Percentiles rank a stretch among this genome's conserved stretches.
phyloP scores from a whole-genome alignment of 2,888 invertebrate species.

The Steinernema scapterisci region DNA sequence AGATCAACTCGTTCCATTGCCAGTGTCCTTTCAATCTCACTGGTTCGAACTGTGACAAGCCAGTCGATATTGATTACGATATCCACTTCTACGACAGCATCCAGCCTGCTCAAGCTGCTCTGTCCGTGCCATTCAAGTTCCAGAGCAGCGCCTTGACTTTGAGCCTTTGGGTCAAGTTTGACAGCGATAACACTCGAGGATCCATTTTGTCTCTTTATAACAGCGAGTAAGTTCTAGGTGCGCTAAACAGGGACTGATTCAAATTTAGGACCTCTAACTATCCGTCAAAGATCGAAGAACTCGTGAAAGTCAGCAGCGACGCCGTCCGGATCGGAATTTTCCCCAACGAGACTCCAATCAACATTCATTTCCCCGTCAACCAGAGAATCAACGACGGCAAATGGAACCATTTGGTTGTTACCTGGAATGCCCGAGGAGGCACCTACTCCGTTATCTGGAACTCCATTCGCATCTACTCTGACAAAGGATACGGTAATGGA shows the following conservation, averaged over 20 bases:
- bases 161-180: constrained; percentile 94
- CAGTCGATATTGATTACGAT: constrained; percentile 93
- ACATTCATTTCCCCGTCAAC: constrained; percentile 53
- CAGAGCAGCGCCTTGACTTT: constrained; percentile 79
- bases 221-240: constrained; percentile 76
- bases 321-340: constrained; percentile 90
- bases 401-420: constrained; percentile 80
- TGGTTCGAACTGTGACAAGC: constrained; percentile 92
- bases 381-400: constrained; percentile 84
- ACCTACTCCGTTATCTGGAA: constrained; percentile 89
- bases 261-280: constrained; percentile 75
- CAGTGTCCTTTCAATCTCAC: constrained; percentile 94
- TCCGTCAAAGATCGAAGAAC: constrained; percentile 76
- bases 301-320: constrained; percentile 87
- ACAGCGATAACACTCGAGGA: constrained; percentile 77
- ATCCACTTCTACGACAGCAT: constrained; percentile 87
- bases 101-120: constrained; percentile 85
- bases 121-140: constrained; percentile 81
- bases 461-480: constrained; percentile 88
- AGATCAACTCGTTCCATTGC: constrained; percentile 82
- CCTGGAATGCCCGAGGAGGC: constrained; percentile 87
- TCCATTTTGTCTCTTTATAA: constrained; percentile 90
- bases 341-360: constrained; percentile 72
- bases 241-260: too few relatives aligned
- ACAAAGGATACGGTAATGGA: constrained; percentile 85